Evolutionary conservation across 2,113 vertebrate genomes (phyloP), one percentile per base, ranked within the genome.

Genomic region (Elachura formosa): DNA sequence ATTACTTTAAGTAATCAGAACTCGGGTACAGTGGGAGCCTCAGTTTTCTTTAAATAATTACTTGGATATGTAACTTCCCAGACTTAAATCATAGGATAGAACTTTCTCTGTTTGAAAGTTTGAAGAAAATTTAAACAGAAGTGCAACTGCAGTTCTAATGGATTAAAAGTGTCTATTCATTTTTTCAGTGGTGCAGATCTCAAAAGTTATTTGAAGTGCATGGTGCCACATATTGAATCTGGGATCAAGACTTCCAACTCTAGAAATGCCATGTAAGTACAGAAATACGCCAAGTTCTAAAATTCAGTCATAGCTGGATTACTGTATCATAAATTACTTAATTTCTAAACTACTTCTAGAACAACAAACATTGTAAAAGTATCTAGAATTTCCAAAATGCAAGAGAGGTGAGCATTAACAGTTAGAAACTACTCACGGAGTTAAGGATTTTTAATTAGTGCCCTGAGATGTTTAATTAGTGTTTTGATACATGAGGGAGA

Each of bases 171-270:
- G 13, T 56, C 18, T 48, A 11, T 89, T 97, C 25, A 21, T 91
- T 89, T 23, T 98, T 97, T 66, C 76, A 98, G 98, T 61, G 97
- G 97, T 23, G 82, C 96, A 77, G 98, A 98, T 11, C 36, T 98
- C 94, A 98, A 98, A 90, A 96, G 89, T 11, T 98, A 98, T 59
- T 89, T 98, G 93, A 97, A 94, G 64, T 97, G 95, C 43, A 84
- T 98, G 94, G 93, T 98, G 62, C 98, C 98, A 34, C 98, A 97
- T 75, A 64, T 97, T 1, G 97, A 98, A 88, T 76, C 97, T 46
- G 96, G 96, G 46, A 97, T 98, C 68, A 98, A 97, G 75, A 64
- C 97, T 41, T 94, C 97, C 16, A 97, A 64, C 56, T 93, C 97
- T n/a, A 97, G 88, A 78, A 96, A 89, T 22, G 21, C 56, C 23